These are phyloP conservation scores for Otolemur crassicaudatus DNA, from an alignment of 2,797 vertebrate species.

Conservation along the genomic window DNA sequence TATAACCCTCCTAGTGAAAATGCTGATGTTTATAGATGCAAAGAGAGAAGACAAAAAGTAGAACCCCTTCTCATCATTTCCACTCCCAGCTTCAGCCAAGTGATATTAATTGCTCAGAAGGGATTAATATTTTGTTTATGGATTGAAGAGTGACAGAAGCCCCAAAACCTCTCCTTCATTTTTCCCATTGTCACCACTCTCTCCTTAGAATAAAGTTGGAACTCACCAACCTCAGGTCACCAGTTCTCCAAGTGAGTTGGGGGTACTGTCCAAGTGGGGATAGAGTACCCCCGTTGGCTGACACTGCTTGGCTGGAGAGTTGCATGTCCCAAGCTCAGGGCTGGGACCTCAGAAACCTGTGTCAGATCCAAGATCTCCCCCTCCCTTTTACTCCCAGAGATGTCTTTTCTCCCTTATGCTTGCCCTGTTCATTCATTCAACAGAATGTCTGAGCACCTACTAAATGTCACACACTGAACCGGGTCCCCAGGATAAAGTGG, in stretches of 20 bases:
- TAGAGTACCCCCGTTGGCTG: neutral
- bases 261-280: neutral
- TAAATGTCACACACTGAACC: neutral
- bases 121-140: constrained; percentile 68
- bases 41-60: neutral
- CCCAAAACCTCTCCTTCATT: neutral
- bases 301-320: neutral
- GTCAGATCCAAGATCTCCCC: neutral
- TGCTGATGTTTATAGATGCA: constrained; percentile 72
- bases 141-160: constrained; percentile 75
- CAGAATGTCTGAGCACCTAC: neutral
- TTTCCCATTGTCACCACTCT: neutral
- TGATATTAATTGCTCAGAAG: constrained; percentile 58
- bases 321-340: neutral
- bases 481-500: neutral
- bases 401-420: no score
- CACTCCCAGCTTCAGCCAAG: constrained; percentile 57
- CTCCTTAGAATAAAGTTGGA: neutral
- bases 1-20: constrained; percentile 69
- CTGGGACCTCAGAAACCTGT: neutral
- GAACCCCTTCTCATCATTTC: constrained; percentile 48
- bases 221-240: neutral
- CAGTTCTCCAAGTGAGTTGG: neutral
- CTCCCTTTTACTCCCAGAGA: neutral
- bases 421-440: neutral